These are phyloP conservation scores for Drosophila pegasa DNA, from an alignment of 2,888 invertebrate genomes.

Conservation along the genomic window DNA sequence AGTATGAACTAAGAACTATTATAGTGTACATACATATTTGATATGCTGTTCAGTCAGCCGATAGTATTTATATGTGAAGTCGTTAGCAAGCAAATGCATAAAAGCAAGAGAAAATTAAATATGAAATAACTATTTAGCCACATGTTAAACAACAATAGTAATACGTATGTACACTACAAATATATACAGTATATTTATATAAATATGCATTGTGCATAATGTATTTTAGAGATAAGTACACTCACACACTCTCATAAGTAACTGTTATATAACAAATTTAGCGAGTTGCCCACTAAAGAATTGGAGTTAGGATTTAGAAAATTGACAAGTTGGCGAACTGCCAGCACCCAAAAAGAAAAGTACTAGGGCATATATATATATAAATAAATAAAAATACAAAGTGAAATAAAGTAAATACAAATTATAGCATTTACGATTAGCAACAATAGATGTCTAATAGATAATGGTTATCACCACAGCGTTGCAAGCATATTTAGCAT, in stretches of 20 bases:
- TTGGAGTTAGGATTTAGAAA: constrained; percentile 56
- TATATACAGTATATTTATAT: constrained; percentile 30
- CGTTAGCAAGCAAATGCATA: constrained; percentile 67
- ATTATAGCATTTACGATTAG: constrained; percentile 56
- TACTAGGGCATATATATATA: constrained; percentile 33
- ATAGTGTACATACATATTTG: constrained; percentile 64
- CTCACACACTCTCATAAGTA: constrained; percentile 36
- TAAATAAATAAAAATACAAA: constrained; percentile 12
- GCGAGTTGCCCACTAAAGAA: constrained; percentile 55
- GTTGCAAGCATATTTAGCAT: constrained; percentile 65
- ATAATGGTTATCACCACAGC: constrained; percentile 60
- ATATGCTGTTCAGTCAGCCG: constrained; percentile 59
- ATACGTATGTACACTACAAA: constrained; percentile 51
- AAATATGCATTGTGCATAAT: constrained; percentile 30
- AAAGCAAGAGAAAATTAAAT: constrained; percentile 40
- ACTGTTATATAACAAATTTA: constrained; percentile 64
- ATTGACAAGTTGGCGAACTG: constrained; percentile 48
- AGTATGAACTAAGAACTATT: constrained; percentile 56
- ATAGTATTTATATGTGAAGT: constrained; percentile 58
- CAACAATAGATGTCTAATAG: constrained; percentile 72
- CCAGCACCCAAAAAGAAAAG: constrained; percentile 19
- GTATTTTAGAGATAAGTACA: constrained; percentile 39
- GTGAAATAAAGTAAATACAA: constrained; percentile 37
- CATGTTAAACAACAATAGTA: constrained; percentile 73
- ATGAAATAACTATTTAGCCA: constrained; percentile 61